Percentiles rank a stretch among this genome's conserved stretches.
Conservation (phyloP, 2,888 invertebrate genomes). For the Protula sp. region DNA sequence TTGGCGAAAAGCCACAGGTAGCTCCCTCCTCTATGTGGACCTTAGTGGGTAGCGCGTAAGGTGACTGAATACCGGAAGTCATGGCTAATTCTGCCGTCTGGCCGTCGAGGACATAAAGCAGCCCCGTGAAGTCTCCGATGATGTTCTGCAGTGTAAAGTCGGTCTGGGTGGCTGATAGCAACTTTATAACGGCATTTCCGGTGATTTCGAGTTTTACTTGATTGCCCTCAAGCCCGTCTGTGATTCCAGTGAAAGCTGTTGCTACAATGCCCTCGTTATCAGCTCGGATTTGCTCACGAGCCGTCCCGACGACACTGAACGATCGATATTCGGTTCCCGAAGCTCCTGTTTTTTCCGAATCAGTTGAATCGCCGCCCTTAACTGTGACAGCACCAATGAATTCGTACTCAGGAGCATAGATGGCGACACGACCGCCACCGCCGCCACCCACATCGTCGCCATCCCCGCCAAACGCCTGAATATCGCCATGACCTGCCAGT, state of each 20-base stretch:
- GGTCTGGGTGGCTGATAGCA: background rate
- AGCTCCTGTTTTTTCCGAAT: conserved; percentile 28
- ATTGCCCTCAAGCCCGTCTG: background rate
- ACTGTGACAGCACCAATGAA: conserved; percentile 24
- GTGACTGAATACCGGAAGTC: conserved; percentile 28
- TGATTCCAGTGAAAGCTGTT: background rate
- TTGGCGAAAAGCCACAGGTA: conserved; percentile 23
- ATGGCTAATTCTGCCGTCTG: conserved; percentile 29
- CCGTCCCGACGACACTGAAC: conserved; percentile 21
- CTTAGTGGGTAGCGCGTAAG: conserved; percentile 28
- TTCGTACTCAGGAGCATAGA: conserved; percentile 15
- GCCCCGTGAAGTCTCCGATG: conserved; percentile 29
- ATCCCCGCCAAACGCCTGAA: conserved; percentile 26
- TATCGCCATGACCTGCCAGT: conserved; percentile 28
- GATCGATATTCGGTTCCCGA: conserved; percentile 29
- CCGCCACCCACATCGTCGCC: conserved; percentile 14
- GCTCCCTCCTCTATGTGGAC: conserved; percentile 21
- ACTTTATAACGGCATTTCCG: background rate
- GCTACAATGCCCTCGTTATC: conserved; percentile 20
- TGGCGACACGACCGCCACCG: conserved; percentile 30
- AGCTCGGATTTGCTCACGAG: conserved; percentile 15
- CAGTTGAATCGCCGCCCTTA: conserved; percentile 25
- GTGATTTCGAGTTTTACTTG: background rate
- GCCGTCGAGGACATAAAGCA: conserved; percentile 15
- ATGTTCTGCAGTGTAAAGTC: conserved; percentile 16